Evolutionary conservation across 2,888 invertebrate species (phyloP).

Genomic region (Melikaiella ostensackeni): DNA sequence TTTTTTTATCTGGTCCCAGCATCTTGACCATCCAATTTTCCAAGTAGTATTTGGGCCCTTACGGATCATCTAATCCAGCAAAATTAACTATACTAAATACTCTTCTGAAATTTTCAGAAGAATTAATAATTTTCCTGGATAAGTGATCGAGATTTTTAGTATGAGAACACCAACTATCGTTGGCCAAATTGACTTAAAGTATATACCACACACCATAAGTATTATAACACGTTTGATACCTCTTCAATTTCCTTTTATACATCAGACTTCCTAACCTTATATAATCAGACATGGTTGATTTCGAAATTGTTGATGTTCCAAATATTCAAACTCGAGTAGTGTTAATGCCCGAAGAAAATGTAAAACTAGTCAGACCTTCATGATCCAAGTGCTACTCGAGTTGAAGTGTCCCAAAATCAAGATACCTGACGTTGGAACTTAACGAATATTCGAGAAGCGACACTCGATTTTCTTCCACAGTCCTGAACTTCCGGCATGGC

Average conservation of each 20-base stretch:
- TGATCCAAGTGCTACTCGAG: background rate
- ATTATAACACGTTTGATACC: slow-evolving; percentile 2
- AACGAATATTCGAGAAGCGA: slow-evolving; percentile 44
- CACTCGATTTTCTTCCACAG: slow-evolving; percentile 38
- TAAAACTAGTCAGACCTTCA: background rate
- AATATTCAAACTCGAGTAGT: slow-evolving; percentile 5
- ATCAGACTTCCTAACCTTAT: background rate
- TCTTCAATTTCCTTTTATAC: background rate
- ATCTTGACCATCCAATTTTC: slow-evolving; percentile 30
- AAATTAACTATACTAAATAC: background rate
- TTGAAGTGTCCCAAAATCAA: slow-evolving; percentile 3
- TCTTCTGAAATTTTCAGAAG: background rate
- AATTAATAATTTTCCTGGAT: background rate
- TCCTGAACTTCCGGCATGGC: slow-evolving; percentile 47
- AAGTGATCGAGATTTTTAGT: background rate
- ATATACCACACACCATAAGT: background rate
- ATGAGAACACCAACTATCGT: background rate
- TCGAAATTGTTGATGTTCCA: slow-evolving; percentile 1
- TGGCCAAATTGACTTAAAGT: background rate
- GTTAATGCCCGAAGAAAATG: no score
- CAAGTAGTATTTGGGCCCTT: slow-evolving; percentile 4
- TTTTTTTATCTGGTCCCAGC: slow-evolving; percentile 40
- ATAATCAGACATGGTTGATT: background rate
- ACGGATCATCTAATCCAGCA: background rate
- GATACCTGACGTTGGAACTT: slow-evolving; percentile 34